Evolutionary conservation across 1,140 invertebrate species (phyloP).

Genomic region (Trypoxylus dichotomus): DNA sequence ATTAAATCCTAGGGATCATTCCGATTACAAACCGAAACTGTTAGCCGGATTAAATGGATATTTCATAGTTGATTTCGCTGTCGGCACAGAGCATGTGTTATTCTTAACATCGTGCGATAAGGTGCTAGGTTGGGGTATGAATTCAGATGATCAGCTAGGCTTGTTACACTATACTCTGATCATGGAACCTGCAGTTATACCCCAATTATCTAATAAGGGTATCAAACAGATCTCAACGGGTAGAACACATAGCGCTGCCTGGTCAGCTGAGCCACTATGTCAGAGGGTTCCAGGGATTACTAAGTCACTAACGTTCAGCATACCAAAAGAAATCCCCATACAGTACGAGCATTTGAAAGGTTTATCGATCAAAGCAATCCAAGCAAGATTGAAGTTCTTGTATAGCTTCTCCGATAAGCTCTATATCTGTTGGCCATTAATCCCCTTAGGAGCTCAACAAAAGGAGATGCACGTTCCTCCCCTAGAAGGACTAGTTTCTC

Average conservation of each 20-base stretch:
- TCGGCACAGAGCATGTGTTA: conserved; percentile 67
- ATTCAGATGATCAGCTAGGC: conserved; percentile 66
- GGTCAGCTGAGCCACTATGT: conserved; percentile 61
- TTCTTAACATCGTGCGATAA: conserved; percentile 61
- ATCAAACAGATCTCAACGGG: conserved; percentile 62
- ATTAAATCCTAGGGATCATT: conserved; percentile 53
- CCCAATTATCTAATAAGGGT: conserved; percentile 58
- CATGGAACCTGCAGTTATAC: conserved; percentile 61
- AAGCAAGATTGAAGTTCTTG: conserved; percentile 61
- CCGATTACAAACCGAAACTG: conserved; percentile 49
- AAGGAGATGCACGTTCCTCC: conserved; percentile 52
- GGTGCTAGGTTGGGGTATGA: conserved; percentile 69
- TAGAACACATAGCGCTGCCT: conserved; percentile 66
- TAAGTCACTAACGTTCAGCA: conserved; percentile 58
- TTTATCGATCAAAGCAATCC: conserved; percentile 58
- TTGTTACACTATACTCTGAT: conserved; percentile 60
- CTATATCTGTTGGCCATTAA: conserved; percentile 65
- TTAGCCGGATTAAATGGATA: conserved; percentile 57
- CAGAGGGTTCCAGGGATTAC: conserved; percentile 56
- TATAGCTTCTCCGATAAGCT: conserved; percentile 67
- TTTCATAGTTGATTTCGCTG: conserved; percentile 63
- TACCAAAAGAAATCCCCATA: conserved; percentile 59
- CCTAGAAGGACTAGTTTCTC: conserved; percentile 55
- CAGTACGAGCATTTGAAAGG: conserved; percentile 62
- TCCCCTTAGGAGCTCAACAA: conserved; percentile 57